Evolutionary conservation across 2,797 vertebrate genomes (phyloP).

Genomic region (Lepus oiostolus): DNA sequence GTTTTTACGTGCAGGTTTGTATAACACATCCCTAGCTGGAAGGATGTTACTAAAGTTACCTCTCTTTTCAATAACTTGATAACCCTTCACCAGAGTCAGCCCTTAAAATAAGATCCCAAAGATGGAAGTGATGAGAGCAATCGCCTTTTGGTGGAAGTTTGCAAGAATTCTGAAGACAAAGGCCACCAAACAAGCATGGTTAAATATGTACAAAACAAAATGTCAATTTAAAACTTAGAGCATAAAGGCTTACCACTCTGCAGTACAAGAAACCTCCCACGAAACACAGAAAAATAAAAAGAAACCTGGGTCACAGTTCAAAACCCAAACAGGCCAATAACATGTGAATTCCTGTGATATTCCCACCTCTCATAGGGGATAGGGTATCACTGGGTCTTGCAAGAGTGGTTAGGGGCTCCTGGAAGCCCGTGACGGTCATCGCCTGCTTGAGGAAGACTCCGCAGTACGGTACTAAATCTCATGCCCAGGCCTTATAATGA

Average conservation of each 20-base stretch:
- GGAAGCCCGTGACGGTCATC: not conserved
- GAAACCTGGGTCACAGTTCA: not conserved
- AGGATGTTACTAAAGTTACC: slow-evolving; percentile 31
- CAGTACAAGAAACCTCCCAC: not conserved
- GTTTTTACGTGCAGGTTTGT: slow-evolving; percentile 52
- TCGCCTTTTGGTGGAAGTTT: not conserved
- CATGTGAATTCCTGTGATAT: not conserved
- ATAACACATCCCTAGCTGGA: slow-evolving; percentile 66
- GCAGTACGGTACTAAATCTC: not conserved
- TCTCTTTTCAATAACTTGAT: slow-evolving; percentile 43
- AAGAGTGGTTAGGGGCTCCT: not conserved
- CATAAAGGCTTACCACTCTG: not conserved
- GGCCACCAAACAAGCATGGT: not conserved
- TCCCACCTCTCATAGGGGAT: fast-evolving
- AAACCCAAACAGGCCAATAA: not conserved
- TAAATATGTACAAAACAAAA: not conserved
- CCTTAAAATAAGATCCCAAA: slow-evolving; percentile 67
- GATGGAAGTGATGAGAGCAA: not conserved
- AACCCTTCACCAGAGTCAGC: slow-evolving; percentile 68
- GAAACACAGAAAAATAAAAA: not conserved
- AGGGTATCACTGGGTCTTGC: fast-evolving
- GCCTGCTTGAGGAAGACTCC: not conserved
- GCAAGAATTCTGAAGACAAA: slow-evolving; percentile 9
- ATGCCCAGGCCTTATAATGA: slow-evolving; percentile 64
- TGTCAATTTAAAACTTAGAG: not conserved